phyloP scores from a whole-genome alignment of 2,888 invertebrate species.

The Erebia aethiops region DNA sequence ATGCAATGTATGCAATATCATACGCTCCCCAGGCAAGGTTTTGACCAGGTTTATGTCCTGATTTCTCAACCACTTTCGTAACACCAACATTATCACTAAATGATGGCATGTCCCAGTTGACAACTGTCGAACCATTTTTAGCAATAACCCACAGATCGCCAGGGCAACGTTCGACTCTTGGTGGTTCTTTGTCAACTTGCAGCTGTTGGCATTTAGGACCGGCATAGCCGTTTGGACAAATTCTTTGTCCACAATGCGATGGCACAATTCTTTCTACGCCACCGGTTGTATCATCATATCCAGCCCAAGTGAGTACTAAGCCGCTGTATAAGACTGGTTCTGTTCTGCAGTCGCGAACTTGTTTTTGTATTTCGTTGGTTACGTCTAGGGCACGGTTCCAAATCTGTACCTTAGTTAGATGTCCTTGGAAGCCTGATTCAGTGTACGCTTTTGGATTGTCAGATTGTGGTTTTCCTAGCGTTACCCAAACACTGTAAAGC shows the following conservation, averaged over 20 bases:
- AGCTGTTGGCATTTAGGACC: conserved; percentile 93
- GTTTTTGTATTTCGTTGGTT: conserved; percentile 95
- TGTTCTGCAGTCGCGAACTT: conserved; percentile 95
- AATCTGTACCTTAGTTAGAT: conserved; percentile 95
- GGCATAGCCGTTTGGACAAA: conserved; percentile 93
- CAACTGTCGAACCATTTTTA: conserved; percentile 94
- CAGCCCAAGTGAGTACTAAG: conserved; percentile 95
- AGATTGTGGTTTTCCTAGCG: conserved; percentile 93
- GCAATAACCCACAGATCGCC: conserved; percentile 97
- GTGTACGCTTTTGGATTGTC: conserved; percentile 92
- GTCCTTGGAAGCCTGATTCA: conserved; percentile 97
- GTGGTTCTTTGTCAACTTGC: conserved; percentile 92
- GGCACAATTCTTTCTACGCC: conserved; percentile 96
- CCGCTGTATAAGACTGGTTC: conserved; percentile 95
- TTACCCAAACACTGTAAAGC: conserved; percentile 92
- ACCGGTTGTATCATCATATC: conserved; percentile 93
- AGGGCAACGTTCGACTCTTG: conserved; percentile 94
- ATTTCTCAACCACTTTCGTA: conserved; percentile 90
- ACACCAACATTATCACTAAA: conserved; percentile 95
- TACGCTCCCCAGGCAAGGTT: conserved; percentile 96
- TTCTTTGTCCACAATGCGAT: conserved; percentile 94
- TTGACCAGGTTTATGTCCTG: conserved; percentile 93
- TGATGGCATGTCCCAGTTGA: conserved; percentile 95
- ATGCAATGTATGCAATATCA: conserved; percentile 96
- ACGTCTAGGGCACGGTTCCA: conserved; percentile 96